phyloP scores from a whole-genome alignment of 2,888 invertebrate species.

The Rhagium mordax region DNA sequence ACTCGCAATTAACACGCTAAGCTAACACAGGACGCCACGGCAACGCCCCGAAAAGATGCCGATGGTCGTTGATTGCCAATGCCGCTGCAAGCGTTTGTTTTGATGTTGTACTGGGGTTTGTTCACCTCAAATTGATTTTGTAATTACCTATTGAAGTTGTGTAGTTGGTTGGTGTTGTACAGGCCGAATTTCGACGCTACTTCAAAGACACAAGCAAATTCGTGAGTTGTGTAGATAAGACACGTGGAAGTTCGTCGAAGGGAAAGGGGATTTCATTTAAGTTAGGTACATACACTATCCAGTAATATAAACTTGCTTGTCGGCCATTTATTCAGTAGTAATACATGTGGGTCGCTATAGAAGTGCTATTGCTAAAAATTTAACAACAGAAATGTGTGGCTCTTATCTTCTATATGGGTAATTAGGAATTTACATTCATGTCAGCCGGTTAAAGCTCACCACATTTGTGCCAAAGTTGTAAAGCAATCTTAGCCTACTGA shows the following conservation, averaged over 20 bases:
- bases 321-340: background rate
- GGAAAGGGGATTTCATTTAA: background rate
- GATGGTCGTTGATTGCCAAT: slow-evolving; percentile 22
- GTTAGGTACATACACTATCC: background rate
- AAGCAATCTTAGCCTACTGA: background rate
- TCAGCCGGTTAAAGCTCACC: background rate
- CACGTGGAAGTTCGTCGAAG: background rate
- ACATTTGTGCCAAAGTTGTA: background rate
- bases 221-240: background rate
- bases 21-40: slow-evolving; percentile 27
- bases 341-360: no score
- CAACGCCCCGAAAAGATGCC: slow-evolving; percentile 29
- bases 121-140: background rate
- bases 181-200: background rate
- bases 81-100: slow-evolving; percentile 18
- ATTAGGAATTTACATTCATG: background rate
- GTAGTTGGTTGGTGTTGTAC: background rate
- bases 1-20: slow-evolving; percentile 33
- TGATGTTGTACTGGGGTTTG: background rate
- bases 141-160: slow-evolving; percentile 1
- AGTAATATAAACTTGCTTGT: background rate
- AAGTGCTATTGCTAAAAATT: background rate
- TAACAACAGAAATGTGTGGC: background rate
- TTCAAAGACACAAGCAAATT: background rate
- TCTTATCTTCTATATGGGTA: background rate